phyloP scores from a whole-genome alignment of 2,113 vertebrate species.

The Lichenostomus cassidix region DNA sequence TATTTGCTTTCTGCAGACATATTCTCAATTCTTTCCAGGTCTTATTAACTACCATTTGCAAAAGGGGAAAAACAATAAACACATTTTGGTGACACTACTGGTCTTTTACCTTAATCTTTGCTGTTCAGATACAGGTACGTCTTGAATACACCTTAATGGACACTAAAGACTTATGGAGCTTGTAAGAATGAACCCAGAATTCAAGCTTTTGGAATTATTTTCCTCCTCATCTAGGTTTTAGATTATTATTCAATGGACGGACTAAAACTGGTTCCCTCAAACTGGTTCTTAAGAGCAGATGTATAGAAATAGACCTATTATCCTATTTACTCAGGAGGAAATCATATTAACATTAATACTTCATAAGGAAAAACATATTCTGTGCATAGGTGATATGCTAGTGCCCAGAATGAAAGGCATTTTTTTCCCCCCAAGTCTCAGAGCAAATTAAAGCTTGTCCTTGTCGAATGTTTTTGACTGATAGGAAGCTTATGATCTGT shows the following conservation, averaged over 20 bases:
- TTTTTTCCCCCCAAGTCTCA: background rate
- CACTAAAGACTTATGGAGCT: background rate
- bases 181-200: background rate
- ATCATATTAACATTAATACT: background rate
- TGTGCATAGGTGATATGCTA: background rate
- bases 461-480: background rate
- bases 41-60: conserved; percentile 1
- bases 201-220: background rate
- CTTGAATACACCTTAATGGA: background rate
- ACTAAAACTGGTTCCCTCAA: background rate
- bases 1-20: background rate
- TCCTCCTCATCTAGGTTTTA: background rate
- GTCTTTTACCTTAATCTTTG: conserved; percentile 17
- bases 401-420: background rate
- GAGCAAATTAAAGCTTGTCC: conserved; percentile 23
- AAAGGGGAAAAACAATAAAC: background rate
- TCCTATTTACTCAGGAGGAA: background rate
- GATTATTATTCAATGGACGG: background rate
- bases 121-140: background rate
- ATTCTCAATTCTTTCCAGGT: background rate
- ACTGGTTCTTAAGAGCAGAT: background rate
- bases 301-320: background rate
- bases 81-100: background rate
- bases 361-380: background rate
- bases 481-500: conserved; percentile 3